These are phyloP conservation scores for Mustela nigripes DNA, from an alignment of 2,113 vertebrate genomes.

Conservation along the genomic window DNA sequence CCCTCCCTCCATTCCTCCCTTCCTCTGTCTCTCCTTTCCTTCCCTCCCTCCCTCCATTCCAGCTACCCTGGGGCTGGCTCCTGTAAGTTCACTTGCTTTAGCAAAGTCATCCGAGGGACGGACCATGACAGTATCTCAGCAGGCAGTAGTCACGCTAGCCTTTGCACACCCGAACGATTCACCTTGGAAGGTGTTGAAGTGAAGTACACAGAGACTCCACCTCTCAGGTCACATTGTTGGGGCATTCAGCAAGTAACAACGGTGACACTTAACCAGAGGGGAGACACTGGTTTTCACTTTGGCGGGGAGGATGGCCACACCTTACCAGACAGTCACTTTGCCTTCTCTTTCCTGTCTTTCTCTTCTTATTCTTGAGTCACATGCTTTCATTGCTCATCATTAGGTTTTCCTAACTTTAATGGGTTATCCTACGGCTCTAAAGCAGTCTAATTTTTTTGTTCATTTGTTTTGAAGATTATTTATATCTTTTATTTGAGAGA, in stretches of 20 bases:
- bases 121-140: fast-evolving
- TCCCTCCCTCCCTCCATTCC: fast-evolving
- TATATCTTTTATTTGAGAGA: background rate
- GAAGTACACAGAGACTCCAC: fast-evolving
- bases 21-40: no score
- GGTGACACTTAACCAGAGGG: fast-evolving
- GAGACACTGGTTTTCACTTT: background rate
- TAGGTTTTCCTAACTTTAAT: background rate
- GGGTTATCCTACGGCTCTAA: fast-evolving
- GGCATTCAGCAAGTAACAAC: background rate
- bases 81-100: no score
- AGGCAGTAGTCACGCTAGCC: background rate
- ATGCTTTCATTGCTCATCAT: fast-evolving
- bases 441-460: background rate
- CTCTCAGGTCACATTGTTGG: background rate
- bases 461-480: background rate
- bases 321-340: fast-evolving
- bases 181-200: background rate
- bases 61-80: no score
- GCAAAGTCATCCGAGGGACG: fast-evolving
- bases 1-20: fast-evolving
- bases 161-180: background rate
- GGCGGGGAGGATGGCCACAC: background rate
- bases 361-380: fast-evolving
- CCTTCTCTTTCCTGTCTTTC: fast-evolving